phyloP scores from a whole-genome alignment of 2,113 vertebrate species.

The Patagioenas fasciata region DNA sequence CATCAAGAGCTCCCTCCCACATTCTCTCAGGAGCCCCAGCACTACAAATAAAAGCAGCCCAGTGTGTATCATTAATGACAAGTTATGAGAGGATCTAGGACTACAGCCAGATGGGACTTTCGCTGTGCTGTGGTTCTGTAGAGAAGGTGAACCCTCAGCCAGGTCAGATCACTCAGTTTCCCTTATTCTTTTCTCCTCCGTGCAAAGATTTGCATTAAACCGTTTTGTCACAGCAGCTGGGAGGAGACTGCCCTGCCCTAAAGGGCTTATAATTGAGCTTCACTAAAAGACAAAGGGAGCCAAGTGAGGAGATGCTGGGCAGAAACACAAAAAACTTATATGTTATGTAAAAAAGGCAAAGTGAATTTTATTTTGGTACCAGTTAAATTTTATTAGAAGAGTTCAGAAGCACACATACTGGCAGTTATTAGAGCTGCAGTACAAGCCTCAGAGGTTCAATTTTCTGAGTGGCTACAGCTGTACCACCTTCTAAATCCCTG shows the following conservation, averaged over 20 bases:
- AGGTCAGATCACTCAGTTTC: background rate
- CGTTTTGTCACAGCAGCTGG: background rate
- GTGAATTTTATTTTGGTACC: background rate
- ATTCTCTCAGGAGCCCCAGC: background rate
- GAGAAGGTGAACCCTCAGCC: background rate
- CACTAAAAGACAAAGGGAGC: background rate
- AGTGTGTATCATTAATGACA: background rate
- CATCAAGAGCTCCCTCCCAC: background rate
- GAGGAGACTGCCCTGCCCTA: background rate
- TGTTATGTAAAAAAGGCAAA: background rate
- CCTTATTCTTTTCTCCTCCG: background rate
- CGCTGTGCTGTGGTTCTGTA: background rate
- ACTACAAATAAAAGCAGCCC: background rate
- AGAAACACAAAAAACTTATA: background rate
- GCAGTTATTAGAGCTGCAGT: slow-evolving; percentile 18
- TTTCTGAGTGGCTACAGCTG: slow-evolving; percentile 67
- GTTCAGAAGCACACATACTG: background rate
- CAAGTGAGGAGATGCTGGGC: background rate
- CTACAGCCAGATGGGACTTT: background rate
- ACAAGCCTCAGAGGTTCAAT: slow-evolving; percentile 23
- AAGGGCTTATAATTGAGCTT: background rate
- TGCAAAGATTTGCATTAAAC: background rate
- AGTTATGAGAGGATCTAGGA: background rate
- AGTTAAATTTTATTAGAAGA: background rate
- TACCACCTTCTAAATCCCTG: slow-evolving; percentile 63